Evolutionary conservation across 2,113 vertebrate genomes (phyloP).

Genomic region (Caloenas nicobarica): DNA sequence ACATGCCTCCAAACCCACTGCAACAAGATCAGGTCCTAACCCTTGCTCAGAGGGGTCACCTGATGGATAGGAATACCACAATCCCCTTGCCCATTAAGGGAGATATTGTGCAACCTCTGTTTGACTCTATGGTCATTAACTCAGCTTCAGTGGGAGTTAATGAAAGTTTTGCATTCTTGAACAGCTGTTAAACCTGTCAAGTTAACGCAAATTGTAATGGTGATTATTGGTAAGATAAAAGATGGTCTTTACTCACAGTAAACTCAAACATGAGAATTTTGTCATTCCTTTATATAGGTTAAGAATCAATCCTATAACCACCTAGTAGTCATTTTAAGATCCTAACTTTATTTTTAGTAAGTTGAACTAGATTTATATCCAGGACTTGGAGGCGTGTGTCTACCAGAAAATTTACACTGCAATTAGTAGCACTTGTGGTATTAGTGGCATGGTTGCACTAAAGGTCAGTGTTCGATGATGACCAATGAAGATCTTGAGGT

Average conservation of each 20-base stretch:
- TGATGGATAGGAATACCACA: constrained; percentile 61
- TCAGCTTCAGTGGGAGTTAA: constrained; percentile 27
- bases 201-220: not conserved
- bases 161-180: not conserved
- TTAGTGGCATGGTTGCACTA: not conserved
- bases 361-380: not conserved
- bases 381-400: not conserved
- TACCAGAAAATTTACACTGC: not conserved
- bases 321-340: not conserved
- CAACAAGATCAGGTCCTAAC: constrained; percentile 41
- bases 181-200: constrained; percentile 16
- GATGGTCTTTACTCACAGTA: not conserved
- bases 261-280: not conserved
- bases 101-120: not conserved
- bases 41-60: not conserved
- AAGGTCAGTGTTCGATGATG: not conserved
- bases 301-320: not conserved
- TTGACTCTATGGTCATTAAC: constrained; percentile 21
- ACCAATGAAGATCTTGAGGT: not conserved
- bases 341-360: not conserved
- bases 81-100: constrained; percentile 31
- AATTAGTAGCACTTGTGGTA: not conserved
- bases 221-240: not conserved
- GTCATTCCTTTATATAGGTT: not conserved
- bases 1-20: not conserved